Percentiles rank a stretch among this genome's conserved stretches.
These are phyloP conservation scores for Pogonophryne albipinna DNA, from an alignment of 2,797 vertebrate species.

Conservation along the genomic window DNA sequence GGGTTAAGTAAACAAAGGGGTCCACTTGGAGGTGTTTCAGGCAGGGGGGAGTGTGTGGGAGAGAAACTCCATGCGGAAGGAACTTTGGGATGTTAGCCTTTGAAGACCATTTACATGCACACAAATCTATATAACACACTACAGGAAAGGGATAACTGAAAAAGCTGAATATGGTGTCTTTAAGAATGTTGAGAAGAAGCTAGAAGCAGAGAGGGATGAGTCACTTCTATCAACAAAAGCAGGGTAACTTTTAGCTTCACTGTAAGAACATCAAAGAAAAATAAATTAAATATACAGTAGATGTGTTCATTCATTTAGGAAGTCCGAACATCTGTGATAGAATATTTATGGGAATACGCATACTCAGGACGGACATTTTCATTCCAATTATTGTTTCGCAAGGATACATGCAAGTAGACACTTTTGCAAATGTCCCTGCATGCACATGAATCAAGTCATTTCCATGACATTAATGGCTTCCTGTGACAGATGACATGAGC, in stretches of 20 bases:
- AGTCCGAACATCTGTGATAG: not conserved
- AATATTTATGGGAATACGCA: not conserved
- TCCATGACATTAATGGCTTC: constrained; percentile 18
- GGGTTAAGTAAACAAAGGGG: too few relatives aligned
- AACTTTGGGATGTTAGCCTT: too few relatives aligned
- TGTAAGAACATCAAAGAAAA: not conserved
- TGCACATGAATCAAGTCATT: not conserved
- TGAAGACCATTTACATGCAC: too few relatives aligned
- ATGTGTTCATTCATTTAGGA: constrained; percentile 8
- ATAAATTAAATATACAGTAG: not conserved
- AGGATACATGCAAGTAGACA: not conserved
- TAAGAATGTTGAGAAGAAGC: not conserved
- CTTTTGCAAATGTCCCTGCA: constrained; percentile 6
- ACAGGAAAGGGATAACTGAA: not conserved
- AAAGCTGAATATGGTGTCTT: constrained; percentile 3
- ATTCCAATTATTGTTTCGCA: not conserved
- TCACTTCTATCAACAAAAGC: not conserved
- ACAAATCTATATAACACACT: too few relatives aligned
- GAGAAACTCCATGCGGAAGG: too few relatives aligned
- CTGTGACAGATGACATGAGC: not conserved
- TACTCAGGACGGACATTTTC: not conserved
- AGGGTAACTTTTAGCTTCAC: not conserved
- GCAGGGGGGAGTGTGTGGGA: too few relatives aligned
- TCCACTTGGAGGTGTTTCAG: too few relatives aligned
- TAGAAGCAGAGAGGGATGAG: not conserved